Percentiles rank a stretch among this genome's conserved stretches.
Evolutionary conservation across 2,113 vertebrate species (phyloP).

Genomic region (Charina bottae): DNA sequence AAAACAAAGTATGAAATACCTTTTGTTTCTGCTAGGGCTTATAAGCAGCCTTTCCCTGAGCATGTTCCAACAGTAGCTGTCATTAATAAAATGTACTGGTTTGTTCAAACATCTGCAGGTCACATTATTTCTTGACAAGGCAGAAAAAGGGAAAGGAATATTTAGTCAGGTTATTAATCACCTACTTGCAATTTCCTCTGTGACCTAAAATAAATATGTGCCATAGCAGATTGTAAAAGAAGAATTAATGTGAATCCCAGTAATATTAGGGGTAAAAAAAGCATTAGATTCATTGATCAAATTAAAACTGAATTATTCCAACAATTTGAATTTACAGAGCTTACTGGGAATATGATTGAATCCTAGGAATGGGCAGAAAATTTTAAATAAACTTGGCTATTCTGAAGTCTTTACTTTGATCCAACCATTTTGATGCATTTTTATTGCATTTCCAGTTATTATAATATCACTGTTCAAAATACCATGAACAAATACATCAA

Average conservation of each 20-base stretch:
- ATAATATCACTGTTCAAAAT: neutral
- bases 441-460: neutral
- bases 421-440: neutral
- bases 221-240: slow-evolving; percentile 63
- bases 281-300: slow-evolving; percentile 49
- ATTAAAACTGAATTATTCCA: slow-evolving; percentile 57
- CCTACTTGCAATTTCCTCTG: slow-evolving; percentile 68
- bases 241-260: slow-evolving; percentile 46
- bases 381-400: slow-evolving; percentile 36
- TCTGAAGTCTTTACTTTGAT: neutral
- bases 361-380: slow-evolving; percentile 27
- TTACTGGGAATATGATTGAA: slow-evolving; percentile 42
- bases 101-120: slow-evolving; percentile 74
- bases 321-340: slow-evolving; percentile 42
- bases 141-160: slow-evolving; percentile 73
- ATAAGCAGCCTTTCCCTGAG: slow-evolving; percentile 62
- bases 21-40: slow-evolving; percentile 52
- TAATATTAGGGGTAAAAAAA: slow-evolving; percentile 38
- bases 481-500: neutral
- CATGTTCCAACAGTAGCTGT: slow-evolving; percentile 67
- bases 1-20: slow-evolving; percentile 66
- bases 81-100: slow-evolving; percentile 67
- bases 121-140: slow-evolving; percentile 70
- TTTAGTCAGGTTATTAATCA: slow-evolving; percentile 77
- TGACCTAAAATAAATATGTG: slow-evolving; percentile 61